Conservation (phyloP, 2,888 invertebrate species). For the Scaptomyza polygonia region DNA sequence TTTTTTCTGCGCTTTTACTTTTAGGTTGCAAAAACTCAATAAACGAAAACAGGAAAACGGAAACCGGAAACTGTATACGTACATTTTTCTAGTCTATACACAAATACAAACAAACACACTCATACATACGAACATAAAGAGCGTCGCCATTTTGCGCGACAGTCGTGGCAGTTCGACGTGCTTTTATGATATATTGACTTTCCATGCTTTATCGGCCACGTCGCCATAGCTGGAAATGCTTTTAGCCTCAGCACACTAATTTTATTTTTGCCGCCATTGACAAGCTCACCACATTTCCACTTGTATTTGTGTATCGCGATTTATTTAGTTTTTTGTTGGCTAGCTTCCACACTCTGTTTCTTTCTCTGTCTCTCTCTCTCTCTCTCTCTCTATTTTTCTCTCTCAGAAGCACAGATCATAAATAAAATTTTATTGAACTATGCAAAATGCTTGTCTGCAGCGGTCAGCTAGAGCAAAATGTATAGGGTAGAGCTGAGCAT, state of each 20-base stretch:
- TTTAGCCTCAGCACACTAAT: conserved; percentile 68
- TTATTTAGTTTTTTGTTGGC: background rate
- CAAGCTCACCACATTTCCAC: conserved; percentile 38
- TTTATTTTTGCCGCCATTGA: conserved; percentile 65
- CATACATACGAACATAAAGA: conserved; percentile 9
- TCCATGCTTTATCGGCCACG: conserved; percentile 67
- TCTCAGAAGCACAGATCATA: conserved; percentile 31
- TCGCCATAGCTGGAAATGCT: conserved; percentile 56
- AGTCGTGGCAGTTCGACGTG: conserved; percentile 63
- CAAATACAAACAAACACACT: conserved; percentile 23
- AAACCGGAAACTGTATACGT: conserved; percentile 80
- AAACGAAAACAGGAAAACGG: conserved; percentile 82
- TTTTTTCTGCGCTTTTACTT: conserved; percentile 67
- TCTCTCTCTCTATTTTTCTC: background rate
- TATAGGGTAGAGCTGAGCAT: background rate
- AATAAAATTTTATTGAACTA: conserved; percentile 55
- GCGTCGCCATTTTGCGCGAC: conserved; percentile 60
- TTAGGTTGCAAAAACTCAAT: conserved; percentile 75
- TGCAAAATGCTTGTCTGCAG: conserved; percentile 30
- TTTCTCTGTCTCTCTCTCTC: background rate
- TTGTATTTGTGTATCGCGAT: conserved; percentile 31
- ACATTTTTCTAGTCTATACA: conserved; percentile 63
- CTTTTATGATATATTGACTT: conserved; percentile 80
- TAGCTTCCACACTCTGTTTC: background rate
- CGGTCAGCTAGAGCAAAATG: conserved; percentile 10